Evolutionary conservation across 2,888 invertebrate genomes (phyloP).

Genomic region (Uropetala carovei): DNA sequence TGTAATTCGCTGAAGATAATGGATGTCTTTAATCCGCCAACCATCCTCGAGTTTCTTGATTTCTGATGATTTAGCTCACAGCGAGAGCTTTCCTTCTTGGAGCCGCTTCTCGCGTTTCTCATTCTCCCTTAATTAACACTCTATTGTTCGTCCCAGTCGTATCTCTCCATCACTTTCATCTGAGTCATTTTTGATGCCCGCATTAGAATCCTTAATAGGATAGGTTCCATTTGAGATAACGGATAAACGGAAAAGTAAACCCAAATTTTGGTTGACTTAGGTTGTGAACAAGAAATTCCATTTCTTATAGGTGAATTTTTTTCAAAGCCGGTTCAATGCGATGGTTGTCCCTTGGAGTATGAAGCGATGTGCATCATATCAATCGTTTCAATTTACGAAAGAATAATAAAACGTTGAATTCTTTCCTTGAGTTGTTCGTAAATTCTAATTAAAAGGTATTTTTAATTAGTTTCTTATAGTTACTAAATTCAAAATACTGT

Average conservation of each 20-base stretch:
- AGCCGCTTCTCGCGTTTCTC: slow-evolving; percentile 8
- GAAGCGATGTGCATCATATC: no score
- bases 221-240: background rate
- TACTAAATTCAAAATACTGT: no score
- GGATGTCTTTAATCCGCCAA: slow-evolving; percentile 2
- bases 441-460: no score
- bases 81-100: background rate
- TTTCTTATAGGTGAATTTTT: no score
- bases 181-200: background rate
- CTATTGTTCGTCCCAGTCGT: background rate
- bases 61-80: background rate
- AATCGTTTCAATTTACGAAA: no score
- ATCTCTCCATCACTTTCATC: background rate
- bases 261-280: no score
- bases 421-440: no score
- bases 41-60: slow-evolving; percentile 11
- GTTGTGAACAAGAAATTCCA: no score
- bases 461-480: no score
- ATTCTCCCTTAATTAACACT: slow-evolving; percentile 10
- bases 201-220: background rate
- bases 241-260: background rate
- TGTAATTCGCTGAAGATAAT: background rate
- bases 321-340: no score
- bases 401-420: no score
- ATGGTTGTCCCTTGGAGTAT: no score